Percentiles rank a stretch among this genome's conserved stretches.
Evolutionary conservation across 1,140 invertebrate species (phyloP).

Genomic region (Leguminivora glycinivorella): DNA sequence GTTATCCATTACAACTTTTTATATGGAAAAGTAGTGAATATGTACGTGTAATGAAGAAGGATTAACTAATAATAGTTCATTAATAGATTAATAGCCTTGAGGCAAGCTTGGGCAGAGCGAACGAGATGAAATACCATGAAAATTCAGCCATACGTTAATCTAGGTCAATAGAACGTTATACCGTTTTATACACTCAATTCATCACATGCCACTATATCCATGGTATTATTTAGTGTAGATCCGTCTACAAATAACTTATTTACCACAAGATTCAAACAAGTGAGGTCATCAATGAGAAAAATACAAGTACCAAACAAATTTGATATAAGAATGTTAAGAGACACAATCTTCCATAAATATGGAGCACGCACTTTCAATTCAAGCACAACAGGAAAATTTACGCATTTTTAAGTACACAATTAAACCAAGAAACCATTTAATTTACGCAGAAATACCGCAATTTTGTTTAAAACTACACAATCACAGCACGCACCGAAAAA

Average conservation of each 20-base stretch:
- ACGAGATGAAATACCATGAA: constrained; percentile 5
- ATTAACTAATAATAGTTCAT: constrained; percentile 7
- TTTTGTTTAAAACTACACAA: constrained; percentile 17
- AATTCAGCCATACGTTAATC: constrained; percentile 10
- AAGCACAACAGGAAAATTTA: constrained; percentile 1
- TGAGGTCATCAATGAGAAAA: constrained; percentile 19
- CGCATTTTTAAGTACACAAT: constrained; percentile 2
- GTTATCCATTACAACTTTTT: not conserved
- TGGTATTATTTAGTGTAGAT: not conserved
- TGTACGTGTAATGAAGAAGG: not conserved
- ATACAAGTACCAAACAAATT: constrained; percentile 18
- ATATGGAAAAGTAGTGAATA: not conserved
- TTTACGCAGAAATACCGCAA: constrained; percentile 9
- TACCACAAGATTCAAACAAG: not conserved
- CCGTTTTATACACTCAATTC: constrained; percentile 1
- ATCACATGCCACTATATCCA: not conserved
- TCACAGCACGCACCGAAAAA: constrained; percentile 23
- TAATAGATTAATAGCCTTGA: constrained; percentile 6
- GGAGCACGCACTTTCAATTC: not conserved
- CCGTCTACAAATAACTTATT: not conserved
- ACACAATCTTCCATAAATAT: not conserved
- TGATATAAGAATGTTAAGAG: not conserved
- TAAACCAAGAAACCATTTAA: constrained; percentile 1
- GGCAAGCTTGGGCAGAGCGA: not conserved
- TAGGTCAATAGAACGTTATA: constrained; percentile 17